Percentiles rank a stretch among this genome's conserved stretches.
Conservation (phyloP, 1,140 invertebrate genomes). For the Scaptomyza montana region DNA sequence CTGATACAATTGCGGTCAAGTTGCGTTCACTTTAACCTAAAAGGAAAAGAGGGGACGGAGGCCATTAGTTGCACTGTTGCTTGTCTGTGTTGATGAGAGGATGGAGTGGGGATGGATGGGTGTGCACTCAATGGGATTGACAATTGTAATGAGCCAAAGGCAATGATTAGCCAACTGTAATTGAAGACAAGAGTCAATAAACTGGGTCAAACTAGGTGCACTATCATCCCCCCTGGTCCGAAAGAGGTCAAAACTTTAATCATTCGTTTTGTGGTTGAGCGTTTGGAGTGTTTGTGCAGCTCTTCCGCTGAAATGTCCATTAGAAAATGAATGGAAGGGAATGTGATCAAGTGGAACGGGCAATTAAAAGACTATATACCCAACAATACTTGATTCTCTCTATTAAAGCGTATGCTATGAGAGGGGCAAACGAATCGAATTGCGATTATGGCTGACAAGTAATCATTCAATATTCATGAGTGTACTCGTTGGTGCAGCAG, state of each 20-base stretch:
- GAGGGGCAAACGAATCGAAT: slow-evolving; percentile 31
- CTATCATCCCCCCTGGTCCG: not conserved
- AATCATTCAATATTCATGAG: slow-evolving; percentile 45
- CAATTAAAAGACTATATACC: slow-evolving; percentile 28
- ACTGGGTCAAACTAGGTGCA: slow-evolving; percentile 20
- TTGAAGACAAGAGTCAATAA: slow-evolving; percentile 11
- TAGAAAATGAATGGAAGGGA: slow-evolving; percentile 32
- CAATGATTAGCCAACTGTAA: slow-evolving; percentile 35
- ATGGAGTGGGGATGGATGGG: no score
- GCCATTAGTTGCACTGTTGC: slow-evolving; percentile 28
- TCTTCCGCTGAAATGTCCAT: slow-evolving; percentile 52
- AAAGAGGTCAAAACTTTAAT: slow-evolving; percentile 42
- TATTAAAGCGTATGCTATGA: slow-evolving; percentile 18
- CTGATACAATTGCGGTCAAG: slow-evolving; percentile 54
- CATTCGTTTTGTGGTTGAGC: not conserved
- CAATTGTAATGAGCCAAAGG: slow-evolving; percentile 39
- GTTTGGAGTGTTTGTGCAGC: slow-evolving; percentile 50
- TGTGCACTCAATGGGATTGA: slow-evolving; percentile 30
- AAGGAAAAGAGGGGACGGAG: not conserved
- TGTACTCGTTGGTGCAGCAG: slow-evolving; percentile 12
- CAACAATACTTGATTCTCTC: slow-evolving; percentile 2
- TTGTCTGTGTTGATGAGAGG: not conserved
- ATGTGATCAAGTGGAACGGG: not conserved
- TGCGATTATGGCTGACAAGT: slow-evolving; percentile 45
- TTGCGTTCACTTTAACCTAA: not conserved